Base-by-base conservation (phyloP, 2,113 vertebrate species). In the Onychostoma macrolepis region DNA sequence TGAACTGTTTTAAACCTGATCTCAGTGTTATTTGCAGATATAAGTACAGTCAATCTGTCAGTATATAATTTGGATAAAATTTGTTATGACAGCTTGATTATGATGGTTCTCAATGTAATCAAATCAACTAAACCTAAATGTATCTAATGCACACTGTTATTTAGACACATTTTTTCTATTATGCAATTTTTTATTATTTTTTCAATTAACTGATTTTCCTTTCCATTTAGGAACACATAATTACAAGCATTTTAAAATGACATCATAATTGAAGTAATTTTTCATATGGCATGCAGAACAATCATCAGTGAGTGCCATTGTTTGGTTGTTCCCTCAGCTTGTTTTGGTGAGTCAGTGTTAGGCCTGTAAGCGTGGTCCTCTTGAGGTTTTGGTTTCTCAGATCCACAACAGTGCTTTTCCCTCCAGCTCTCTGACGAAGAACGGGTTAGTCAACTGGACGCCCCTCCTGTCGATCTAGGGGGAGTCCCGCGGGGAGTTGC, bases 401-500 rank as follows among this genome's bases (percentile, higher is more conserved):
- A 75, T 83, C 84, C 67, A 67, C 84, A 58, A n/a, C 80, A 53
- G 56, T 90, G 88, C 90, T 89, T 80, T 92, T 92, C 85, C 85
- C 88, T 80, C 50, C 80, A 79, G 80, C 81, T 86, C 92, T 92
- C 93, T 93, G 94, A 92, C 91, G 93, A 93, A 93, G 92, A 94
- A 91, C 91, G 91, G 91, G 93, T 93, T 94, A 93, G 92, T 93
- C 93, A 93, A 94, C 94, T 94, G 93, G 92, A 95, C 92, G 93
- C 92, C 93, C 93, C 90, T 94, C 93, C 94, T 89, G 93, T 93
- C 94, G 93, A 93, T 93, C 92, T 91, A 93, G 88, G 78, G 90
- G 93, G 92, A 94, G 93, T 93, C 94, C 95, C 93, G 87, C 90
- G 93, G 93, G 93, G 93, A 92, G 94, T 95, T 92, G 80, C 93